A percentile compares a stretch with the other conserved stretches of the same genome.
Conservation (phyloP, 2,113 vertebrate genomes). For the Vicugna pacos region DNA sequence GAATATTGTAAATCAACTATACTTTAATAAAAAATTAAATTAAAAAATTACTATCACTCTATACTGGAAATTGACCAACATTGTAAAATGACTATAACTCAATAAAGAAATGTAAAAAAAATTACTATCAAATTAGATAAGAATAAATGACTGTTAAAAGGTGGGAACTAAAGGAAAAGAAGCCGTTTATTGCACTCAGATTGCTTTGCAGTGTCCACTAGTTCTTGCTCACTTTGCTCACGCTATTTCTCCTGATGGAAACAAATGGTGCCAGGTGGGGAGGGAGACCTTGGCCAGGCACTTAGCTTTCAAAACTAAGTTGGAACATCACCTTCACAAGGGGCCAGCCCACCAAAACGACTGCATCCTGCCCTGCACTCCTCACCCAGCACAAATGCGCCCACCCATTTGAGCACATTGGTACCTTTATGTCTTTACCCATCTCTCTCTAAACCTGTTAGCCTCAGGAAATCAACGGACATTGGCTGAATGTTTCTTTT, state of each 20-base stretch:
- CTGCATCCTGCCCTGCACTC: neutral
- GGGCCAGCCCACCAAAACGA: rapidly evolving
- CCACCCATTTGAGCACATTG: rapidly evolving
- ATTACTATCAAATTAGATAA: neutral
- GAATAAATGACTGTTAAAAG: neutral
- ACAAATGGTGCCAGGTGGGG: neutral
- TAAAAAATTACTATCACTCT: too few relatives aligned
- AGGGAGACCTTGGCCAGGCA: neutral
- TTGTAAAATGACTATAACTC: too few relatives aligned
- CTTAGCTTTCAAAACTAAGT: neutral
- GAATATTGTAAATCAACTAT: too few relatives aligned
- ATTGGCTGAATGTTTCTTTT: neutral
- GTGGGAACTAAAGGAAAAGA: neutral
- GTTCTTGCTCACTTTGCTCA: neutral
- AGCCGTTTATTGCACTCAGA: neutral
- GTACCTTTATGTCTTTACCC: neutral
- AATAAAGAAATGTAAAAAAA: neutral
- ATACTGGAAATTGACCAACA: too few relatives aligned
- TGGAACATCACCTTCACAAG: neutral
- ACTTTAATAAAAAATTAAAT: too few relatives aligned
- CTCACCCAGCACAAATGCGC: neutral
- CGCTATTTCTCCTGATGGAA: neutral
- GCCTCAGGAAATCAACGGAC: neutral
- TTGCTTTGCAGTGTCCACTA: neutral
- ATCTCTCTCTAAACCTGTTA: neutral